phyloP scores from a whole-genome alignment of 2,113 vertebrate species.

The Tachysurus fulvidraco region DNA sequence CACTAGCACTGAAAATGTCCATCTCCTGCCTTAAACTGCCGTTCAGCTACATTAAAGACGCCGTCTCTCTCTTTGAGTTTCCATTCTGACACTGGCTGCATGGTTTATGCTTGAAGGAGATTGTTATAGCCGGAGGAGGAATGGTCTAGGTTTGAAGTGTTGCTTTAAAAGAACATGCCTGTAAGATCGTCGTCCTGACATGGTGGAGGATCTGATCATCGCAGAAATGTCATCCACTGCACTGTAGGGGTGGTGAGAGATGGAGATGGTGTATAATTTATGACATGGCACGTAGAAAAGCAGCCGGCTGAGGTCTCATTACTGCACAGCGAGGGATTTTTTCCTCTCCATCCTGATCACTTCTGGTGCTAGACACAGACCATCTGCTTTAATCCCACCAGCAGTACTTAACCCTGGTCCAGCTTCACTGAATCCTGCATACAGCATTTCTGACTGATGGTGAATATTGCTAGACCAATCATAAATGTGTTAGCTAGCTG shows the following conservation, averaged over 20 bases:
- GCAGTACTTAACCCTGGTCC: background rate
- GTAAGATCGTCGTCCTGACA: constrained; percentile 8
- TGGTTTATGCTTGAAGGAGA: background rate
- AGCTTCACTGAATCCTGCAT: background rate
- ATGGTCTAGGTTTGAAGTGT: background rate
- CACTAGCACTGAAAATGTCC: background rate
- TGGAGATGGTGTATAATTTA: constrained; percentile 32
- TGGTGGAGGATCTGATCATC: constrained; percentile 28
- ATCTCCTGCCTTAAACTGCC: background rate
- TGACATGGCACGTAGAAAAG: constrained; percentile 40
- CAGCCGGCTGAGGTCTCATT: constrained; percentile 36
- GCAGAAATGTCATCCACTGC: constrained; percentile 31
- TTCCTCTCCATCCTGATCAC: constrained; percentile 8
- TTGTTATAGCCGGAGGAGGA: background rate
- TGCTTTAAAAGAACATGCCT: constrained; percentile 13
- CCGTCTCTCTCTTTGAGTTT: background rate
- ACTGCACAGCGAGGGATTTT: constrained; percentile 22
- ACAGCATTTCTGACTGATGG: background rate
- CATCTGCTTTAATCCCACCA: constrained; percentile 23
- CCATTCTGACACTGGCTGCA: background rate
- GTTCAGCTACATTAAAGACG: background rate
- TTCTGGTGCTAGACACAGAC: constrained; percentile 28
- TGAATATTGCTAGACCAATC: background rate
- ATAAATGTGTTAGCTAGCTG: background rate
- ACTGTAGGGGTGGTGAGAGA: background rate